Conservation (phyloP, 2,888 invertebrate genomes). For the Falcaria lacertinaria region DNA sequence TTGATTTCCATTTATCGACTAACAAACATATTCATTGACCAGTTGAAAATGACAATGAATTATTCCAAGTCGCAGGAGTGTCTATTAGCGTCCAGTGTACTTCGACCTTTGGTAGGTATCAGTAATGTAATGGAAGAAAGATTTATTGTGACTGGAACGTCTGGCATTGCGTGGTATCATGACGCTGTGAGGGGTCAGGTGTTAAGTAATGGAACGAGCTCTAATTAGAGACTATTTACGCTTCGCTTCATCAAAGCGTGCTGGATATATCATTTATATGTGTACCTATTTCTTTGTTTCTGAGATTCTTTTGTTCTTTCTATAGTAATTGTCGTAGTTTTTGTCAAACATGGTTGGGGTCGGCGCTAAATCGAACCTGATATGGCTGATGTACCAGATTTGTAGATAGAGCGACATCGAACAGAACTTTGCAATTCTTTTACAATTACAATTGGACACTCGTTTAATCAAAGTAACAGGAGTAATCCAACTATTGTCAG, state of each 20-base stretch:
- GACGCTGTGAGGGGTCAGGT: conserved; percentile 21
- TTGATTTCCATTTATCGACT: neutral
- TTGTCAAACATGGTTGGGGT: no score
- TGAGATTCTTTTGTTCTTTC: no score
- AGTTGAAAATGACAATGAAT: neutral
- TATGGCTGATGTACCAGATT: no score
- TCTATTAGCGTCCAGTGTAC: neutral
- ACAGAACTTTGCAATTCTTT: no score
- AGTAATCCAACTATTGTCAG: no score
- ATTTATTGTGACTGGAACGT: neutral
- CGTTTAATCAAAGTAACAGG: no score
- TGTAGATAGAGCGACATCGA: no score
- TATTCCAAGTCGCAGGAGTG: neutral
- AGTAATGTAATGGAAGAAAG: neutral
- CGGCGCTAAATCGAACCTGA: no score
- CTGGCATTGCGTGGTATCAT: neutral
- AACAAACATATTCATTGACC: neutral
- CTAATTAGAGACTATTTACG: conserved; percentile 35
- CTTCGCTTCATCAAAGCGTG: conserved; percentile 15
- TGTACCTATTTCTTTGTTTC: no score
- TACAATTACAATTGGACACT: no score
- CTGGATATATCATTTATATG: neutral
- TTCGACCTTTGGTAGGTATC: neutral
- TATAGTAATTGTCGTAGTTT: no score
- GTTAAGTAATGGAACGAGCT: conserved; percentile 25